These are phyloP conservation scores for Coregonus clupeaformis DNA, from an alignment of 2,113 vertebrate genomes.

Conservation along the genomic window DNA sequence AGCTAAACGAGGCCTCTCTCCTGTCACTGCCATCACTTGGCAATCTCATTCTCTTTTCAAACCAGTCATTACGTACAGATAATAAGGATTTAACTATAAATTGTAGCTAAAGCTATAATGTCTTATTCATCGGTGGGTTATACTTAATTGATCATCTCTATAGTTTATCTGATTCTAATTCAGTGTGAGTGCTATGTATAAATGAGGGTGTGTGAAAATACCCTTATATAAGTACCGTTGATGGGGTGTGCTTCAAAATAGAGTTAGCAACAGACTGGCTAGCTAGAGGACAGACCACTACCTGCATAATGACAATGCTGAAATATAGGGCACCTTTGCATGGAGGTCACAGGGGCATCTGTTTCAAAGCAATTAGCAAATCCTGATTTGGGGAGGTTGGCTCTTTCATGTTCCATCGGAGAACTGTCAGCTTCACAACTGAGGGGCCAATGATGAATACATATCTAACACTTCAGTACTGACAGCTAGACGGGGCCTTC, in stretches of 20 bases:
- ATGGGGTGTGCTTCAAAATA: slow-evolving; percentile 51
- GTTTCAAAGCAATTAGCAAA: slow-evolving; percentile 69
- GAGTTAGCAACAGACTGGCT: slow-evolving; percentile 48
- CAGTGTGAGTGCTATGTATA: slow-evolving; percentile 18
- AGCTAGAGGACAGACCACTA: slow-evolving; percentile 41
- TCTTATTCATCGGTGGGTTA: background rate
- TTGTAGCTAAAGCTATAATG: too few species aligned
- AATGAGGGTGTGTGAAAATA: slow-evolving; percentile 20
- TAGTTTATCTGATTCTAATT: slow-evolving; percentile 36
- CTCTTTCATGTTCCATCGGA: slow-evolving; percentile 56
- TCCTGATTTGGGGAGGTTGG: slow-evolving; percentile 45
- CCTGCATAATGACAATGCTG: slow-evolving; percentile 62
- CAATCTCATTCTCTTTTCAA: slow-evolving; percentile 2
- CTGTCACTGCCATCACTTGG: background rate
- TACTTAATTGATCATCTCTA: slow-evolving; percentile 26
- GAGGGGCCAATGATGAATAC: slow-evolving; percentile 60
- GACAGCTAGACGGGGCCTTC: slow-evolving; percentile 35
- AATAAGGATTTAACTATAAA: background rate
- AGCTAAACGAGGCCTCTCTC: background rate
- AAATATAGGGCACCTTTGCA: slow-evolving; percentile 51
- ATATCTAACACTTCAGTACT: slow-evolving; percentile 40
- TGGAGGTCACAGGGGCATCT: slow-evolving; percentile 56
- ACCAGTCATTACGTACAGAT: background rate
- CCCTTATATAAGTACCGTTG: slow-evolving; percentile 17
- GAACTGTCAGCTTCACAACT: slow-evolving; percentile 54